Evolutionary conservation across 2,888 invertebrate species (phyloP), one percentile per base, ranked within the genome.

Genomic region (Hemaris fuciformis): DNA sequence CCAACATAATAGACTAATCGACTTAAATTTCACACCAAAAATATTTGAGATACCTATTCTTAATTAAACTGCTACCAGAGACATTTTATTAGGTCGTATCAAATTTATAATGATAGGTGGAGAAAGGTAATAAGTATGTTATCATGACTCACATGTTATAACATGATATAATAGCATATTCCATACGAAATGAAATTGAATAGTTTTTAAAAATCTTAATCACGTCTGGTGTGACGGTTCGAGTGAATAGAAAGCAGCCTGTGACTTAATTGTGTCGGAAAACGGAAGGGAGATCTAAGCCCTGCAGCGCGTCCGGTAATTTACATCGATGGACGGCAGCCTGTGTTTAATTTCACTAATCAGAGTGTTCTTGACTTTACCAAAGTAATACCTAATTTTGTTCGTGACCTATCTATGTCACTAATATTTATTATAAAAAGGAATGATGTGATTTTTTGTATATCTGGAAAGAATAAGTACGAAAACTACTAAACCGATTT

Each of bases 1-100:
- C 23, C 25, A 41, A 41, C 6, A 10, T 48, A 27, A 23, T 23
- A 38, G 38, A 38, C 18, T 60, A 53, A 23, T 48, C 18, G n/a
- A 53, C 18, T 53, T 53, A 27, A 53, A 53, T 53, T 53, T 53
- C 53, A 53, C 53, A 53, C 27, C 53, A 8, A 8, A 18, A 10
- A 31, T 31, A 53, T 31, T 18, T 27, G 8, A 31, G 31, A 31
- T 27, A 53, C 10, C n/a, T 3, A 38, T 38, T 38, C 10, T n/a
- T 38, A 27, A 8, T 27, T 27, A 38, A 3, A 38, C 34, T 1
- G 1, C 1, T 10, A 13, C 34, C 7, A 13, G n/a, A 3, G 10
- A 3, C 10, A 13, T 3, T n/a, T 38, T 13, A 38, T 7, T 38
- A 13, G n/a, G 3, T 3, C 13, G 3, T 34, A 34, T n/a, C n/a